Base-by-base conservation (phyloP, 2,797 vertebrate species). In the Galagoides demidoff region DNA sequence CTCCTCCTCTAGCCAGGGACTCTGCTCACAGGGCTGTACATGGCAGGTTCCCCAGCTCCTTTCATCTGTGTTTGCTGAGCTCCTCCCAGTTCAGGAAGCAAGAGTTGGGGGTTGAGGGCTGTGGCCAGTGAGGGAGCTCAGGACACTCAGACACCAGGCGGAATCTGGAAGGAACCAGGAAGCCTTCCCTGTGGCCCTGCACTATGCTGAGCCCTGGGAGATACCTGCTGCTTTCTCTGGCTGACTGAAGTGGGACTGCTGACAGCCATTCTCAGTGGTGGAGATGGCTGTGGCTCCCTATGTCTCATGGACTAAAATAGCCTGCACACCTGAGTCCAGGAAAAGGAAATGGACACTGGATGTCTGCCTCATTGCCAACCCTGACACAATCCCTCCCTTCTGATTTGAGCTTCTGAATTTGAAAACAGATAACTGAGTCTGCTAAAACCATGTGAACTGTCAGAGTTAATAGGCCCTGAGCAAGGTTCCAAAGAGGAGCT, bases 211-310 rank as follows among this genome's bases (percentile, higher is more conserved):
- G 34, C 27, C 57, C 31, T 0, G 34, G 31, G 22, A 37, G 7
- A 29, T 98, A 99, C 98, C 98, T 3, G 97, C 2, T 43, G 73
- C 85, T 96, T 95, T 2, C 99, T 49, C 97, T 89, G 6, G 99
- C 99, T 43, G 98, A 4, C 89, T 83, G 2, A 99, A 98, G 96
- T 99, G 99, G 77, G 98, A 97, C 19, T 96, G 96, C 93, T 99
- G 99, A 97, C 99, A 99, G 74, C 98, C 98, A 23, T 98, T 88
- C 52, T 98, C 98, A 0, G 98, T 99, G 85, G 98, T 99, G 13
- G 99, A 99, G 97, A 99, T 98, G 71, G 98, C 98, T 17, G 98
- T 97, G 25, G 98, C 97, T 63, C 99, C 99, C 0, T 99, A 99
- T 57, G 99, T 98, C 61, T 95, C 98, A 92, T 99, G 99, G 95